Evolutionary conservation across 2,113 vertebrate species (phyloP).

Genomic region (Paramisgurnus dabryanus): DNA sequence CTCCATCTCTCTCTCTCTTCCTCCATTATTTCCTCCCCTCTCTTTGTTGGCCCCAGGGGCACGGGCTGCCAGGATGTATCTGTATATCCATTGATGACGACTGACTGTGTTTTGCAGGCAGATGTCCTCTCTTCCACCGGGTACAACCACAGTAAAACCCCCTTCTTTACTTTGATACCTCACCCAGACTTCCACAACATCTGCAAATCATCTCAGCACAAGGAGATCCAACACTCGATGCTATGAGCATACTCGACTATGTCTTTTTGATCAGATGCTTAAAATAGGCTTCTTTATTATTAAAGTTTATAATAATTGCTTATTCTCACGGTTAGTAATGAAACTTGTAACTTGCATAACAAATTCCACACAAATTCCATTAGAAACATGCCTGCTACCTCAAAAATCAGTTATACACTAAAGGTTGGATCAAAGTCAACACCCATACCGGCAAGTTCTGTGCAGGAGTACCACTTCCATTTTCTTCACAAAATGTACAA

Average conservation of each 20-base stretch:
- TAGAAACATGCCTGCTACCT: too few relatives aligned
- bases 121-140: constrained; percentile 40
- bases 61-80: constrained; percentile 51
- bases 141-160: constrained; percentile 46
- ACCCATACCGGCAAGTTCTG: not conserved
- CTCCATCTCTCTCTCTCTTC: constrained; percentile 13
- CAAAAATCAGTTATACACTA: too few relatives aligned
- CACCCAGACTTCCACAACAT: constrained; percentile 48
- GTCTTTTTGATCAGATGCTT: not conserved
- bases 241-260: constrained; percentile 29
- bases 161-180: constrained; percentile 35
- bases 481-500: not conserved
- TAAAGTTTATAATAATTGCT: not conserved
- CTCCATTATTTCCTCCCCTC: constrained; percentile 24
- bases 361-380: not conserved
- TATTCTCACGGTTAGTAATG: not conserved
- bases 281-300: constrained; percentile 18
- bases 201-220: constrained; percentile 53
- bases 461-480: not conserved
- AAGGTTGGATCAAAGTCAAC: not conserved
- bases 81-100: constrained; percentile 31
- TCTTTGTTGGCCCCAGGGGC: constrained; percentile 35
- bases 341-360: not conserved
- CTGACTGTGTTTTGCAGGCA: constrained; percentile 35
- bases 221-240: constrained; percentile 15